Base-by-base conservation (phyloP, 2,888 invertebrate genomes). In the Andrena hattorfiana region DNA sequence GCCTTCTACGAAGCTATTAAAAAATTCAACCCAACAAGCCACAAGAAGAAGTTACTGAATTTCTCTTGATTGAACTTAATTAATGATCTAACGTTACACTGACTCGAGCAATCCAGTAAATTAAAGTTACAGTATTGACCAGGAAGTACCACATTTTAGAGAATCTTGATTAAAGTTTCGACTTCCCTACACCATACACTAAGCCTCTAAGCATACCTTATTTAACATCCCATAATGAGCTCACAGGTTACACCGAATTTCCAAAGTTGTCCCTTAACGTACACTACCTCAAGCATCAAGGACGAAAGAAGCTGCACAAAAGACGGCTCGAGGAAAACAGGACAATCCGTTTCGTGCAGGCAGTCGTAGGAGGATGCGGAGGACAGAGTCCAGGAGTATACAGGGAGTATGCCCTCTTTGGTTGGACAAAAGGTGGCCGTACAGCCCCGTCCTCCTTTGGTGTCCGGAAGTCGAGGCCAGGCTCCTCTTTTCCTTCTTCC, bases 351-450 rank as follows among this genome's bases (percentile, higher is more conserved):
- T 32, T 28, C 32, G 3, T 28, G 64, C 23, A 51, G 35, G 42
- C 48, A 23, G 42, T 23, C 56, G 70, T 60, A 70, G 26, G 54
- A 81, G 51, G 75, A 56, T 42, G 76, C 54, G 59, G 26, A 59
- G 49, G 66, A 20, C 35, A 23, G 32, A 64, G 73, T 71, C 78
- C 80, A 73, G 87, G 85, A 83, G 88, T 89, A 91, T 89, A 89
- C 89, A 81, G 84, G 87, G 85, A 88, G 84, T 85, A 75, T 49
- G 64, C 84, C 87, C 89, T 87, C 87, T 90, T 89, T 86, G 85
- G 81, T 80, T 54, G 74, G 67, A 87, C 89, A 87, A 90, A 89
- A 88, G 85, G 77, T 74, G 76, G 80, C 77, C 77, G 81, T 87
- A 85, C 79, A 81, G 83, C 59, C 82, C 81, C 77, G 83, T 81